phyloP scores from a whole-genome alignment of 2,113 vertebrate species.

The Strix uralensis region DNA sequence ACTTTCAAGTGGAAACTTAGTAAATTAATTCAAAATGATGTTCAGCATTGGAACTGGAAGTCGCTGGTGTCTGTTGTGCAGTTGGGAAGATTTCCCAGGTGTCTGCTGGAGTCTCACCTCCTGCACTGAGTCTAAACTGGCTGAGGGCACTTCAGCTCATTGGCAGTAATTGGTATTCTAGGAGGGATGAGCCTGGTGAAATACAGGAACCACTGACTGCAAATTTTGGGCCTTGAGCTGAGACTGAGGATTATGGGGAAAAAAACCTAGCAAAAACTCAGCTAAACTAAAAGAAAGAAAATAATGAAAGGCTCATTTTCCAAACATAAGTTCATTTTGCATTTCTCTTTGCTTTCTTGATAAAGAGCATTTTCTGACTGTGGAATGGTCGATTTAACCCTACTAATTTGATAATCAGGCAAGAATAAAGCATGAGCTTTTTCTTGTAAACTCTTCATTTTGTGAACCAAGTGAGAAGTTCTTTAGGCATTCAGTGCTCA shows the following conservation, averaged over 20 bases:
- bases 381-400: rapidly evolving
- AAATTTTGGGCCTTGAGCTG: not conserved
- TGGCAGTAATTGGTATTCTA: not conserved
- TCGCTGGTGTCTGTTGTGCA: not conserved
- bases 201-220: not conserved
- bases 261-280: rapidly evolving
- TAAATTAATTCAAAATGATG: not conserved
- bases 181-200: not conserved
- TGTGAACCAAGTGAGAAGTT: not conserved
- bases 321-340: not conserved
- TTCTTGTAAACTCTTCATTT: not conserved
- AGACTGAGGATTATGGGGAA: not conserved
- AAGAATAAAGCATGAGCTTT: not conserved
- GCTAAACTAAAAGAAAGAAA: not conserved
- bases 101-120: not conserved
- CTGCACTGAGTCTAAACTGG: not conserved
- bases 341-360: not conserved
- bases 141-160: not conserved
- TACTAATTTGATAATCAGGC: not conserved
- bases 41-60: not conserved
- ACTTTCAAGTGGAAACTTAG: not conserved
- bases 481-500: not conserved
- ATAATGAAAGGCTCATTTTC: not conserved
- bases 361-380: not conserved
- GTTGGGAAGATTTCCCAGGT: not conserved